Evolutionary conservation across 1,140 invertebrate genomes (phyloP).

Genomic region (Aphis gossypii): DNA sequence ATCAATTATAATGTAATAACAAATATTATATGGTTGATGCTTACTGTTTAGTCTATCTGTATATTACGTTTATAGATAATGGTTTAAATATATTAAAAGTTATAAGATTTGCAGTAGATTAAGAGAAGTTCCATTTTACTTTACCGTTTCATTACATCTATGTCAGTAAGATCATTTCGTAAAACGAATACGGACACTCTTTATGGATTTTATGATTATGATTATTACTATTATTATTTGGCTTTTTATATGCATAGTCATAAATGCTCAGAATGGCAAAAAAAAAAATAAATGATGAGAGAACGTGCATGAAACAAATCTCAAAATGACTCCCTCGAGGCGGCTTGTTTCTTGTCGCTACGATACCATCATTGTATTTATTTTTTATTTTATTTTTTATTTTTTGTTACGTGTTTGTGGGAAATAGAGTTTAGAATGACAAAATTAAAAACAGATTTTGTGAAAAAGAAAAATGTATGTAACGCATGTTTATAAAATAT

Average conservation of each 20-base stretch:
- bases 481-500: background rate
- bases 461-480: background rate
- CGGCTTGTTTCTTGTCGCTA: background rate
- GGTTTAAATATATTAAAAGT: background rate
- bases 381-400: background rate
- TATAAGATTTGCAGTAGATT: background rate
- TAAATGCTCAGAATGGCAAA: slow-evolving; percentile 3
- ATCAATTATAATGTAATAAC: background rate
- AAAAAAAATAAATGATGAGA: slow-evolving; percentile 5
- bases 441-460: slow-evolving; percentile 35
- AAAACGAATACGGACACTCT: background rate
- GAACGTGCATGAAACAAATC: slow-evolving; percentile 34
- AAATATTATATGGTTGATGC: background rate
- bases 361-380: background rate
- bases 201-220: slow-evolving; percentile 18
- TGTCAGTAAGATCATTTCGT: background rate
- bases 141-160: background rate
- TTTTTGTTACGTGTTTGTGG: background rate
- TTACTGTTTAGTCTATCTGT: too few relatives aligned
- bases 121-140: background rate
- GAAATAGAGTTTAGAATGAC: too few relatives aligned
- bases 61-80: background rate
- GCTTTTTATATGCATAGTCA: slow-evolving; percentile 10
- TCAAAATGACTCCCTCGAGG: slow-evolving; percentile 35
- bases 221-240: slow-evolving; percentile 37